Evolutionary conservation across 2,113 vertebrate species (phyloP).

Genomic region (Dermatemys mawii): DNA sequence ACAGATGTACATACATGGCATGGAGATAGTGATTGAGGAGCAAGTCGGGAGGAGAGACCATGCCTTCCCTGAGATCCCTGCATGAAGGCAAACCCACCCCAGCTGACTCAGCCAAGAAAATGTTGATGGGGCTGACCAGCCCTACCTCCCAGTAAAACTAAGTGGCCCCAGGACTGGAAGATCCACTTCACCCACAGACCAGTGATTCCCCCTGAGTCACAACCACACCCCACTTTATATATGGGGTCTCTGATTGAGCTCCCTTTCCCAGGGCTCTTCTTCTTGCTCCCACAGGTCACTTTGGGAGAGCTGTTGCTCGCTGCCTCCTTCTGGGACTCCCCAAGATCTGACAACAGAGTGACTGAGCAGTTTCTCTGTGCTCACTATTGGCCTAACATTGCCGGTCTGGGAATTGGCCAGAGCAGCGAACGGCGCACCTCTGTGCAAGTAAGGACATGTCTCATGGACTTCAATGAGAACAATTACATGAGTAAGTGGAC

Average conservation of each 20-base stretch:
- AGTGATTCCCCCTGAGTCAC: neutral
- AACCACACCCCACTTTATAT: neutral
- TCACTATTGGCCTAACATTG: too few relatives aligned
- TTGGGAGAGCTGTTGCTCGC: neutral
- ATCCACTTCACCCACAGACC: rapidly evolving
- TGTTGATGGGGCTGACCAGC: neutral
- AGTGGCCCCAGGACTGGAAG: neutral
- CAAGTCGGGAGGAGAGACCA: rapidly evolving
- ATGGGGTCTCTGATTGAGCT: neutral
- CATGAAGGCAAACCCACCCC: neutral
- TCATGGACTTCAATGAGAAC: neutral
- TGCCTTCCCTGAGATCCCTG: neutral
- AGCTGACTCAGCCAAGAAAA: neutral
- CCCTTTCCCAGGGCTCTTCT: neutral
- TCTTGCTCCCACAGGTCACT: rapidly evolving
- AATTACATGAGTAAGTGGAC: neutral
- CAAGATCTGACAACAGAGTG: neutral
- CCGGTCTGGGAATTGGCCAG: rapidly evolving
- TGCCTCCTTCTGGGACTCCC: neutral
- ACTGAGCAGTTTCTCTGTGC: rapidly evolving
- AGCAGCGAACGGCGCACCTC: rapidly evolving
- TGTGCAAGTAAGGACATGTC: neutral
- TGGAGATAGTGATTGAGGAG: neutral
- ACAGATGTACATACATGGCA: neutral
- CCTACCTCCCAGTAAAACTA: neutral